Evolutionary conservation across 1,140 invertebrate species (phyloP).

Genomic region (Pseudomyrmex dendroicus): DNA sequence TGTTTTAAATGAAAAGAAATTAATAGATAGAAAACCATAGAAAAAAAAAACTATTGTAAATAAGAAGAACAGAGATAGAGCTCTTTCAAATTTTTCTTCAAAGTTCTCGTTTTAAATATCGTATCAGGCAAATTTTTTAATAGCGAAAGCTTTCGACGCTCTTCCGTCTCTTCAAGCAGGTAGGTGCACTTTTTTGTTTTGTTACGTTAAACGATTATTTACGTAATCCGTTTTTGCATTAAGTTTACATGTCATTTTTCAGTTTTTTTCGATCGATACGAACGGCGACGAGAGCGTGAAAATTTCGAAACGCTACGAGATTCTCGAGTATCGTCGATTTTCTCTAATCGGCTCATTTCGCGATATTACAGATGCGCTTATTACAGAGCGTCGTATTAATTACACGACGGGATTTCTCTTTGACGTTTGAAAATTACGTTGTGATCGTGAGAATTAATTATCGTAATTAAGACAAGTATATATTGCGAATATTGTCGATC

Average conservation of each 20-base stretch:
- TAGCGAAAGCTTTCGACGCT: conserved; percentile 27
- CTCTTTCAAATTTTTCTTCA: conserved; percentile 1
- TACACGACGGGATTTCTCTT: conserved; percentile 25
- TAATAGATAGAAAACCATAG: no score
- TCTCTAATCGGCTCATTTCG: conserved; percentile 5
- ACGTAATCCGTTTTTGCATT: not conserved
- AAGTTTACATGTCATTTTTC: conserved; percentile 11
- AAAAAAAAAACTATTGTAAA: not conserved
- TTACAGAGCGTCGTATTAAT: conserved; percentile 29
- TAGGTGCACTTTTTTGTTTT: conserved; percentile 32
- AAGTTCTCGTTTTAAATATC: not conserved
- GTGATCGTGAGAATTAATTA: not conserved
- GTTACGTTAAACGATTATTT: conserved; percentile 21
- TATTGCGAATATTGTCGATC: not conserved
- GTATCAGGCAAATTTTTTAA: not conserved
- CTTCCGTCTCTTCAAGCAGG: conserved; percentile 26
- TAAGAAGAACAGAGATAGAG: not conserved
- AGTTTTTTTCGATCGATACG: not conserved
- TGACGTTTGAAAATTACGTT: conserved; percentile 28
- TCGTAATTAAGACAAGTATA: no score
- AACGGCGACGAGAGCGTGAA: not conserved
- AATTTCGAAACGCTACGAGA: not conserved
- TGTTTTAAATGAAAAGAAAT: no score
- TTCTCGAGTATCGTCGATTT: not conserved
- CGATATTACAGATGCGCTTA: conserved; percentile 18